phyloP scores from a whole-genome alignment of 2,113 vertebrate species.

The Butorides virescens region DNA sequence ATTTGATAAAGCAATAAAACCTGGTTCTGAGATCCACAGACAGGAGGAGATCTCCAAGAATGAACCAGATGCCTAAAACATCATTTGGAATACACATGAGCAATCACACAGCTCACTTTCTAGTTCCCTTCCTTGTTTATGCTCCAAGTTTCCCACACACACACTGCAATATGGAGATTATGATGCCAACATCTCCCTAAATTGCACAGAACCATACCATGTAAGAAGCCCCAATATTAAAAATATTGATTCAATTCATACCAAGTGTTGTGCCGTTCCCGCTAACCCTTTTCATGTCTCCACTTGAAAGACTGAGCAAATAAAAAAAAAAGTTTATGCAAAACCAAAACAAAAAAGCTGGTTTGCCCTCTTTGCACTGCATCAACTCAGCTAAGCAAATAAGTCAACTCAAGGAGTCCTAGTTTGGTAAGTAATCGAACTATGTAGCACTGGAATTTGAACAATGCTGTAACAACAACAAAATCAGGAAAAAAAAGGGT shows the following conservation, averaged over 20 bases:
- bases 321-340: neutral
- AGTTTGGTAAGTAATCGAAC: neutral
- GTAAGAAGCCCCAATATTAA: neutral
- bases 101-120: neutral
- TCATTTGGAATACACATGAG: neutral
- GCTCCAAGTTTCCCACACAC: neutral
- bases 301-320: neutral
- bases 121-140: neutral
- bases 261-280: neutral
- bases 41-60: neutral
- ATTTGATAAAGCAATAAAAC: neutral
- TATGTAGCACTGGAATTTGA: neutral
- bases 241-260: neutral
- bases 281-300: neutral
- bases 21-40: neutral
- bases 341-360: neutral
- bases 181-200: neutral
- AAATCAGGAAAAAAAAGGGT: neutral
- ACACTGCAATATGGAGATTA: neutral
- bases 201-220: accelerated
- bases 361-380: neutral
- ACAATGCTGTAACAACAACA: neutral
- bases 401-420: neutral
- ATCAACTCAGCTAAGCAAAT: neutral
- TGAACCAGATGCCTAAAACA: neutral